Evolutionary conservation across 2,797 vertebrate species (phyloP), one percentile per base, ranked within the genome.

Genomic region (Hoplostethus mediterraneus): DNA sequence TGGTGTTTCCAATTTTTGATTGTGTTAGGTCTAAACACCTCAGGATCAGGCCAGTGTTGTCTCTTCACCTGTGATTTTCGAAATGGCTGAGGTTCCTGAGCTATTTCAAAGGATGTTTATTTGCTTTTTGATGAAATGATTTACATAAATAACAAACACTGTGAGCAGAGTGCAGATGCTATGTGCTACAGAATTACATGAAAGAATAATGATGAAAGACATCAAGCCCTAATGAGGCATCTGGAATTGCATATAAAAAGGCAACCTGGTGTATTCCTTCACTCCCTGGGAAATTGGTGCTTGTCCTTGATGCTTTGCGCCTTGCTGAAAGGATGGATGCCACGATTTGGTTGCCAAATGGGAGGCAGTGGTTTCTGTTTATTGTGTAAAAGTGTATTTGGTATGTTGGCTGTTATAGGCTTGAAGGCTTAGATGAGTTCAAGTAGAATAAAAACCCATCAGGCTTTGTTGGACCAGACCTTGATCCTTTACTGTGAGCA

Each of bases 191-290:
- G 79, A 86, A 89, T 92, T 83, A 91, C 89, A 89, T 85, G 89
- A 90, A 87, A 91, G 86, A 91, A 93, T 92, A 89, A 92, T 85
- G 86, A 92, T 94, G 89, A 94, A 93, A 93, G 89, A 84, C 86
- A 73, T 87, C 71, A 62, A 64, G 75, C 73, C 73, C 89, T 92
- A 93, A 94, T 90, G 91, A 92, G 87, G 87, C 92, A 94, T 92
- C 90, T 94, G 90, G 90, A 90, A 92, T 75, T 52, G 85, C 85
- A 78, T 67, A 83, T 84, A 89, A 88, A 90, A 87, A 85, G 79
- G 57, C 89, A 91, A 89, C 87, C 87, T 88, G 89, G 72, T 86
- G 75, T 71, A 84, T 82, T 89, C 79, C 84, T 85, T 75, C 69
- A 38, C 80, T 81, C 84, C 73, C 75, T 62, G 61, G 78, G 77